These are phyloP conservation scores for Elephantulus edwardii DNA, from an alignment of 2,113 vertebrate genomes.

Conservation along the genomic window DNA sequence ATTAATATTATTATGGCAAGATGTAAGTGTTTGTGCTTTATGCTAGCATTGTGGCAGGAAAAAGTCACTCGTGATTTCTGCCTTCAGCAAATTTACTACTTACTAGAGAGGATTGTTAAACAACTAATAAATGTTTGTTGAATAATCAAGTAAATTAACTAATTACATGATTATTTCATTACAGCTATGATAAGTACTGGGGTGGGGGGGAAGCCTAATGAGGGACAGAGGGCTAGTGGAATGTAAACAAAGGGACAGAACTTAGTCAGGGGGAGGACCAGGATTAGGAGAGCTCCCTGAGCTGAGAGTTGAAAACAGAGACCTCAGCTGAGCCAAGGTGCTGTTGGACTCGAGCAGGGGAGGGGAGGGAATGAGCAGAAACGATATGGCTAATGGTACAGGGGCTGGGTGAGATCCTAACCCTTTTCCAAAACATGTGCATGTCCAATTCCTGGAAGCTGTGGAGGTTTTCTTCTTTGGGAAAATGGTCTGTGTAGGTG, in stretches of 20 bases:
- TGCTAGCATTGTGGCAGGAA: neutral
- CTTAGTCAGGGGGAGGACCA: neutral
- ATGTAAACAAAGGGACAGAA: fast-evolving
- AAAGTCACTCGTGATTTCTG: neutral
- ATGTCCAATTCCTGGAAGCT: neutral
- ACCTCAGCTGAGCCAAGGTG: neutral
- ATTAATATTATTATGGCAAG: neutral
- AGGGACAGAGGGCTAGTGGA: neutral
- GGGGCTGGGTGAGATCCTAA: too few species aligned
- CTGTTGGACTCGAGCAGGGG: neutral
- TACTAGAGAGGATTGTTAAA: neutral
- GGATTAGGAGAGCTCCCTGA: neutral
- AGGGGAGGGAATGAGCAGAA: neutral
- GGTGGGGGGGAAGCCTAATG: neutral
- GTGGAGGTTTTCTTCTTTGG: neutral
- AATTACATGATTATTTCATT: neutral
- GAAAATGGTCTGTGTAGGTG: neutral
- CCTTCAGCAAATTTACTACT: constrained; percentile 10
- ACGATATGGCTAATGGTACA: neutral
- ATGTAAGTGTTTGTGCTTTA: neutral
- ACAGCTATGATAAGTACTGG: neutral
- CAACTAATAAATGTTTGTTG: neutral
- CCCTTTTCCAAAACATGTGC: neutral
- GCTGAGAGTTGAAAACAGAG: neutral
- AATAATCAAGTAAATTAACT: neutral